phyloP scores from a whole-genome alignment of 2,888 invertebrate genomes.

The Lagria hirta region DNA sequence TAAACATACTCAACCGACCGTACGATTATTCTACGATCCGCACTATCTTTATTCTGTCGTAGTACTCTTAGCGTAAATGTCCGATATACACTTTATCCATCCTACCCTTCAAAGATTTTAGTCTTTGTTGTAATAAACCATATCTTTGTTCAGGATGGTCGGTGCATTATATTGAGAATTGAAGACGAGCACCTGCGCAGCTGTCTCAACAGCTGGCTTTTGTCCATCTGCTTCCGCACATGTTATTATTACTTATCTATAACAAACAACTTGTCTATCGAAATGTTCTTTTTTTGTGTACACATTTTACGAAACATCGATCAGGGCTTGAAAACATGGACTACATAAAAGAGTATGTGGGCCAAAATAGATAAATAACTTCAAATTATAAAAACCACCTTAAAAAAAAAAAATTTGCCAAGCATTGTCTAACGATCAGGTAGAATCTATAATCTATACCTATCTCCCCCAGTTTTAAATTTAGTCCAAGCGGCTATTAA shows the following conservation, averaged over 20 bases:
- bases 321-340: too few relatives aligned
- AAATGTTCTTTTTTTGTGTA: too few relatives aligned
- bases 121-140: constrained; percentile 28
- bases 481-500: too few relatives aligned
- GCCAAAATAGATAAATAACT: too few relatives aligned
- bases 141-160: constrained; percentile 32
- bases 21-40: constrained; percentile 17
- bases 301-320: too few relatives aligned
- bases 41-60: constrained; percentile 10
- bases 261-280: constrained; percentile 5
- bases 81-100: neutral
- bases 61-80: neutral
- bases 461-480: too few relatives aligned
- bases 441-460: too few relatives aligned
- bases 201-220: constrained; percentile 48
- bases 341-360: too few relatives aligned
- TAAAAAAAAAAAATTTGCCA: too few relatives aligned
- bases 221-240: constrained; percentile 52
- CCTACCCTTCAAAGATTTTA: neutral
- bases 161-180: constrained; percentile 25
- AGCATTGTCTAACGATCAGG: too few relatives aligned
- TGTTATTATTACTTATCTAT: constrained; percentile 29
- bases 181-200: constrained; percentile 39
- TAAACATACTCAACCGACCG: constrained; percentile 34
- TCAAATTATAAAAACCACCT: too few relatives aligned